Base-by-base conservation (phyloP, 2,797 vertebrate species). In the Lepilemur septentrionalis region DNA sequence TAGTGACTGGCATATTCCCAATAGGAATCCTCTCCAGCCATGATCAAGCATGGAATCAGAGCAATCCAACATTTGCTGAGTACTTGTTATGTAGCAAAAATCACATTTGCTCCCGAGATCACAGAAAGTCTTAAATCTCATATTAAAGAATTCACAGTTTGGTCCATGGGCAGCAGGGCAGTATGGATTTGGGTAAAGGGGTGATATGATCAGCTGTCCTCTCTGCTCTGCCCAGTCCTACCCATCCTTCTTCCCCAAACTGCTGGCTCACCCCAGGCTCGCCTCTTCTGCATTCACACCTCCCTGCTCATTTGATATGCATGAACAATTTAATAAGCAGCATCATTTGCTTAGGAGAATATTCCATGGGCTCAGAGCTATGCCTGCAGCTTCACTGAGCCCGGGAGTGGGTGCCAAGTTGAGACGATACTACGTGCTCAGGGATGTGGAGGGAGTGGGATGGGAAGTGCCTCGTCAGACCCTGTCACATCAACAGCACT, bases 391-490 rank as follows among this genome's bases (percentile, higher is more conserved):
- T 50, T 43, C n/a, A 10, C 4, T 17, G 43, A 46, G 17, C 22
- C 4, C 1, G 2, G 73, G 25, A 46, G 13, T 8, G 1, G 23
- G 12, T 28, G 15, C 17, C 8, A 7, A 17, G 20, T 6, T 25
- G 20, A 38, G 63, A 75, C 13, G 46, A 28, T 23, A 28, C 43
- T 28, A 75, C 35, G 3, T 69, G 30, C 61, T 43, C 12, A 4
- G 32, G n/a, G 67, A 86, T 32, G 38, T 38, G 61, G 50, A 5
- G 18, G 28, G 52, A 13, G n/a, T 23, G 72, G 69, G 82, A 30
- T 28, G 4, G 59, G 43, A 41, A 55, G 57, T 30, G 9, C 59
- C 15, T 50, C 28, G 6, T 38, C 61, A 46, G 57, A 55, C 14
- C 22, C n/a, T 1, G 11, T 25, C 30, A n/a, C n/a, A 9, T 28